These are phyloP conservation scores for Capreolus pygargus DNA, from an alignment of 2,113 vertebrate genomes.

Conservation along the genomic window DNA sequence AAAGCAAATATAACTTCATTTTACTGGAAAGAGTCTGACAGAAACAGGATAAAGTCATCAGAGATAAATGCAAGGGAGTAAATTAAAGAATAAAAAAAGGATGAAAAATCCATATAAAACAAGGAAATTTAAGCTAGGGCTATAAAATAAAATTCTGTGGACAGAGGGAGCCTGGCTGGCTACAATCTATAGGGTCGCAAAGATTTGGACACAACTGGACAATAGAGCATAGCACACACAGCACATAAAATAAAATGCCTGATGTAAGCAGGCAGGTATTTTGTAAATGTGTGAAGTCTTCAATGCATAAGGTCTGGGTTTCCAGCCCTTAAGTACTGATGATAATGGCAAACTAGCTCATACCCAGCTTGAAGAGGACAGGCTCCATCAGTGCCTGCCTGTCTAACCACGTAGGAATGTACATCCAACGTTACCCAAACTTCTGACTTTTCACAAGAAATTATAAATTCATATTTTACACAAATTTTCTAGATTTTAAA, in stretches of 20 bases:
- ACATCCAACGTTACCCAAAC: not conserved
- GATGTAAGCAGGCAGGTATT: not conserved
- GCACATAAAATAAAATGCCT: slow-evolving; percentile 2
- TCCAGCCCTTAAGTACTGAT: not conserved
- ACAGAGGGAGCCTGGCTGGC: not conserved
- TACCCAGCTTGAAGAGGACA: not conserved
- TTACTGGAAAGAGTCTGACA: slow-evolving; percentile 14
- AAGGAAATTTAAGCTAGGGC: not conserved
- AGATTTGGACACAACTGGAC: not conserved
- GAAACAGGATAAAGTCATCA: slow-evolving; percentile 37
- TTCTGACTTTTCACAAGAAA: not conserved
- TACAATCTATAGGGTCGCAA: not conserved
- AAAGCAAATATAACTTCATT: slow-evolving; percentile 27
- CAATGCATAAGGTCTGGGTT: not conserved
- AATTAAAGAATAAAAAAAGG: not conserved
- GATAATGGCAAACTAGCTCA: not conserved
- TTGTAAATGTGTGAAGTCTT: not conserved
- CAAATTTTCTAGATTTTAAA: not conserved
- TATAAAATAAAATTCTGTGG: not conserved
- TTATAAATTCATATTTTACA: not conserved
- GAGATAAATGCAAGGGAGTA: not conserved
- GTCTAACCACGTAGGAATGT: not conserved
- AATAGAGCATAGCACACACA: not conserved
- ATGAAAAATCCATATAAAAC: not conserved
- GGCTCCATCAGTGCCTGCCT: not conserved